These are phyloP conservation scores for Papilio machaon DNA, from an alignment of 1,140 invertebrate species.

Conservation along the genomic window DNA sequence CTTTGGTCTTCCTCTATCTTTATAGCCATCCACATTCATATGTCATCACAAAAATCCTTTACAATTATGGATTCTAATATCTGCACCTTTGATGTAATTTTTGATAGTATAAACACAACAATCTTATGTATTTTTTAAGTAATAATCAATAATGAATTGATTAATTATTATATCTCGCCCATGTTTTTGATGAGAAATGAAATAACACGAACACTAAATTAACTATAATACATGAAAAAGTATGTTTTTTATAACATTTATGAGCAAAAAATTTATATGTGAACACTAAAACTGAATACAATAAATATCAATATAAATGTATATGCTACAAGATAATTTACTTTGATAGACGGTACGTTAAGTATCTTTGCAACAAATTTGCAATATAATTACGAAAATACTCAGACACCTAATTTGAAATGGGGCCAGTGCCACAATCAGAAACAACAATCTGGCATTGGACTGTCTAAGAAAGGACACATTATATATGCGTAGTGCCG, in stretches of 20 bases:
- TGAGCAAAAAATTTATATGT: not conserved
- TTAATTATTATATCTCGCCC: too few species aligned
- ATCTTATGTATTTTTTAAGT: too few species aligned
- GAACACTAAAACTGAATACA: not conserved
- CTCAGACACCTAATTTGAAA: constrained; percentile 42
- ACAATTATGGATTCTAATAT: too few species aligned
- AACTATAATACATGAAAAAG: not conserved
- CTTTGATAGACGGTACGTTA: not conserved
- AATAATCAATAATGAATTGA: too few species aligned
- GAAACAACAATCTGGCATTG: constrained; percentile 54
- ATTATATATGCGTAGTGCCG: constrained; percentile 46
- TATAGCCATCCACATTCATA: too few species aligned
- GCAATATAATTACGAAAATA: constrained; percentile 30
- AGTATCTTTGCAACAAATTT: constrained; percentile 22
- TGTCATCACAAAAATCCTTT: too few species aligned
- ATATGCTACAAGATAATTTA: not conserved
- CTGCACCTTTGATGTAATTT: too few species aligned
- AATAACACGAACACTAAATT: too few species aligned
- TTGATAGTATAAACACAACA: too few species aligned
- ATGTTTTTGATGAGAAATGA: too few species aligned
- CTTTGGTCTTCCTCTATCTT: too few species aligned
- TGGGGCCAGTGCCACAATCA: constrained; percentile 55
- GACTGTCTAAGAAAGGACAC: constrained; percentile 47
- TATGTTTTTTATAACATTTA: not conserved
- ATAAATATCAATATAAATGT: not conserved